Evolutionary conservation across 1,140 invertebrate genomes (phyloP).

Genomic region (Drosophila ironensis): DNA sequence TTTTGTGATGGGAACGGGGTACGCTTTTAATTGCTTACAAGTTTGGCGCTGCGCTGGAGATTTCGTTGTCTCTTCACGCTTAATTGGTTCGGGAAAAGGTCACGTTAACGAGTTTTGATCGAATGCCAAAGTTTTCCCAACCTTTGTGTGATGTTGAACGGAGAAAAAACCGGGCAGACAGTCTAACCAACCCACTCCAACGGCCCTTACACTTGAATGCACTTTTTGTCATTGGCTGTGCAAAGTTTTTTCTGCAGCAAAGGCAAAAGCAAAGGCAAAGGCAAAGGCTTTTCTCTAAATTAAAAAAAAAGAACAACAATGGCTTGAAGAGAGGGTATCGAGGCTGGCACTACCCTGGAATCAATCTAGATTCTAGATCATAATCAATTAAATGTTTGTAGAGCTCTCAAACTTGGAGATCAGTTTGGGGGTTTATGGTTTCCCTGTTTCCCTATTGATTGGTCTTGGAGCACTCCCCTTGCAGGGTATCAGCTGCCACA

Average conservation of each 20-base stretch:
- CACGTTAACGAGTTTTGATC: constrained; percentile 68
- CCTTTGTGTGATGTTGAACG: not conserved
- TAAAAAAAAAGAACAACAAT: constrained; percentile 26
- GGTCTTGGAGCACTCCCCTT: too few relatives aligned
- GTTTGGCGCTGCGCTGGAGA: constrained; percentile 15
- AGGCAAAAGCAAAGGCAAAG: too few relatives aligned
- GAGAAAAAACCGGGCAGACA: not conserved
- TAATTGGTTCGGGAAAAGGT: constrained; percentile 72
- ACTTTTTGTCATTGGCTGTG: constrained; percentile 49
- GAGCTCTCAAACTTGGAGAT: too few relatives aligned
- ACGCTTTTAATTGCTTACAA: constrained; percentile 65
- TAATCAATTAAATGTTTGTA: too few relatives aligned
- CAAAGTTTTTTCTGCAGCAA: constrained; percentile 39
- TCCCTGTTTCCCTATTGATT: too few relatives aligned
- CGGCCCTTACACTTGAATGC: constrained; percentile 63
- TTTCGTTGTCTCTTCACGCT: constrained; percentile 47
- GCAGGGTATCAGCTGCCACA: not conserved
- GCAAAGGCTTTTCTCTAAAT: constrained; percentile 50
- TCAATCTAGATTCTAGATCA: not conserved
- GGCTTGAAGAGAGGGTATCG: not conserved
- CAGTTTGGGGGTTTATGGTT: too few relatives aligned
- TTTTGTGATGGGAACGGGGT: too few relatives aligned
- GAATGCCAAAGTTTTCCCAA: constrained; percentile 19
- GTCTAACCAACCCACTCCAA: not conserved
- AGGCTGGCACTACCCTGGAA: not conserved